phyloP scores from a whole-genome alignment of 2,113 vertebrate species.

The Noctilio leporinus region DNA sequence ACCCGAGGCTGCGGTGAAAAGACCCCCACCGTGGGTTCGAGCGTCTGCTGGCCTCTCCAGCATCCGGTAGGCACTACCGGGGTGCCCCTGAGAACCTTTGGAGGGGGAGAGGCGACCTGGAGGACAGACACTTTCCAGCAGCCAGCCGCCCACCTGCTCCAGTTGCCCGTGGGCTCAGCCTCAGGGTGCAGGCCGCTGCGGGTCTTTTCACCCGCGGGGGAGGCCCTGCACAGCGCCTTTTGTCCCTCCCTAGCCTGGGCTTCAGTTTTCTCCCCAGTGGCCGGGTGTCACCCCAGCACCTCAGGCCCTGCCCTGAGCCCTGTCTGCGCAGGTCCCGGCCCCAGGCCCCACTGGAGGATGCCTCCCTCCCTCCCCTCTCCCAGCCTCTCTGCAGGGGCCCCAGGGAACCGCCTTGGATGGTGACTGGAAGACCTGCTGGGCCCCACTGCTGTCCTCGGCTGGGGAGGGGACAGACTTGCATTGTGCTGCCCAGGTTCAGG shows the following conservation, averaged over 20 bases:
- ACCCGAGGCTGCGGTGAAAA: neutral
- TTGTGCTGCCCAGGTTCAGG: neutral
- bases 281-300: rapidly evolving
- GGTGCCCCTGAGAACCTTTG: neutral
- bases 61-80: neutral
- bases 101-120: neutral
- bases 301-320: neutral
- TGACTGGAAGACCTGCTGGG: neutral
- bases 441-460: slow-evolving; percentile 16
- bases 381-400: neutral
- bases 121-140: neutral
- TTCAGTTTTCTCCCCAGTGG: neutral
- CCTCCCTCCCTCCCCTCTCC: neutral
- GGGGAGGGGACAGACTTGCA: slow-evolving; percentile 51
- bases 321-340: neutral
- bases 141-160: neutral
- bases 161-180: neutral
- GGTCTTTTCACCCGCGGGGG: neutral
- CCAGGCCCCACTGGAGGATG: too few species aligned
- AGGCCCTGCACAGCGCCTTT: neutral
- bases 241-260: neutral
- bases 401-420: neutral
- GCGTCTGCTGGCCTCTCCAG: neutral
- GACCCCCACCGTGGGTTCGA: neutral
- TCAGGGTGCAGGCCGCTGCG: neutral